Evolutionary conservation across 2,797 vertebrate genomes (phyloP).

Genomic region (Gastrophryne carolinensis): DNA sequence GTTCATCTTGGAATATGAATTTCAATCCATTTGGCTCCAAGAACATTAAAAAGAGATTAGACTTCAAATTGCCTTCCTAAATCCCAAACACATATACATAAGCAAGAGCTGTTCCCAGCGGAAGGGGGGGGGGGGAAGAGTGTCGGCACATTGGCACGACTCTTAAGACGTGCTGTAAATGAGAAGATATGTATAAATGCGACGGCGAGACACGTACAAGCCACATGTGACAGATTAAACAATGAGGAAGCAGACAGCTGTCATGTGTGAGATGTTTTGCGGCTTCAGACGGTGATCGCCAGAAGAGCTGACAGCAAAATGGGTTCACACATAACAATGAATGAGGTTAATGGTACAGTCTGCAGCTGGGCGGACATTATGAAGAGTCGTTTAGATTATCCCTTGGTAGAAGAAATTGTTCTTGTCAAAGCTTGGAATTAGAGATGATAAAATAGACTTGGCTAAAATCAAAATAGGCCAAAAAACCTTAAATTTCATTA

Average conservation of each 20-base stretch:
- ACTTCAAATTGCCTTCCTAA: slow-evolving; percentile 3
- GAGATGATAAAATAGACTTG: no score
- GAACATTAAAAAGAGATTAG: slow-evolving; percentile 11
- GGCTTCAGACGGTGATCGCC: background rate
- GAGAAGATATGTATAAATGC: background rate
- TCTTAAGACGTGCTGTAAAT: background rate
- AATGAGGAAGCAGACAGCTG: slow-evolving; percentile 5
- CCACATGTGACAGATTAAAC: slow-evolving; percentile 7
- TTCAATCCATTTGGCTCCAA: background rate
- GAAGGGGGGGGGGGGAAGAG: background rate
- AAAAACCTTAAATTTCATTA: no score
- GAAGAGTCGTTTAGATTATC: background rate
- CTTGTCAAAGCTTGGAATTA: background rate
- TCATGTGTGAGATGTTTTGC: slow-evolving; percentile 1
- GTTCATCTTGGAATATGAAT: background rate
- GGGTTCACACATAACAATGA: background rate
- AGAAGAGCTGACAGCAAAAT: background rate
- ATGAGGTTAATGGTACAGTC: background rate
- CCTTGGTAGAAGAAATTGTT: background rate
- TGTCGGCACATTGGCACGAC: background rate
- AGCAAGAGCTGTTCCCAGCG: background rate
- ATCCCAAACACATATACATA: background rate
- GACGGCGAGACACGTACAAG: background rate
- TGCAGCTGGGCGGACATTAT: background rate
- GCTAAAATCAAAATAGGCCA: no score